These are phyloP conservation scores for Petrolisthes cinctipes DNA, from an alignment of 2,888 invertebrate species.

Conservation along the genomic window DNA sequence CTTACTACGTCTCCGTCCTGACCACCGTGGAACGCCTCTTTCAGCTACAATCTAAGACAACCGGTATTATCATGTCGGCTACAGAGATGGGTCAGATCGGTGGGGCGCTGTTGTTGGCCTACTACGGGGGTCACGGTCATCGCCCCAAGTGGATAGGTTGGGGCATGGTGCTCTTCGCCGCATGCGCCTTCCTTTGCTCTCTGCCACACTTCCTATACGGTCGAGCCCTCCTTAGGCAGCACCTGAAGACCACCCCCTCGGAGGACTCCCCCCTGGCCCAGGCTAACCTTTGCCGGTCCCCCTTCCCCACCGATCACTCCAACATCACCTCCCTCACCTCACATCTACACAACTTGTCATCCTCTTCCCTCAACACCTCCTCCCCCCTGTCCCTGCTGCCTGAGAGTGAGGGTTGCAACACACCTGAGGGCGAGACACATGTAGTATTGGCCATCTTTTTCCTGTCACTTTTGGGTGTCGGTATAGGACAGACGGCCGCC, in stretches of 20 bases:
- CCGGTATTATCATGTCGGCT: constrained; percentile 88
- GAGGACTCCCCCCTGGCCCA: constrained; percentile 59
- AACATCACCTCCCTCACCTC: constrained; percentile 12
- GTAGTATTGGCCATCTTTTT: constrained; percentile 89
- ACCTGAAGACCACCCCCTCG: constrained; percentile 78
- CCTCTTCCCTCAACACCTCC: background rate
- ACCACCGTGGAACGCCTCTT: constrained; percentile 93
- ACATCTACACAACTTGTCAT: constrained; percentile 31
- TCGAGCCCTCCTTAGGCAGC: constrained; percentile 78
- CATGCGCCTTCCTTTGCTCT: constrained; percentile 87
- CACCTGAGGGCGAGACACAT: constrained; percentile 35
- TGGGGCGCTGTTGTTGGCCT: constrained; percentile 87
- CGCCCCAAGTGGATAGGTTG: constrained; percentile 93
- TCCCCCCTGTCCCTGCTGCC: too few relatives aligned
- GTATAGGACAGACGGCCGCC: constrained; percentile 92
- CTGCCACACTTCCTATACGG: constrained; percentile 89
- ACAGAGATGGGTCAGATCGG: constrained; percentile 94
- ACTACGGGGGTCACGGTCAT: constrained; percentile 91
- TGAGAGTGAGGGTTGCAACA: background rate
- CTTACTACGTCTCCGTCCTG: constrained; percentile 93
- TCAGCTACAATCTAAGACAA: constrained; percentile 91
- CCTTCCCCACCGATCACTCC: background rate
- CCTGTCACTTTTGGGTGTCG: constrained; percentile 86
- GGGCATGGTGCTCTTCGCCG: constrained; percentile 89
- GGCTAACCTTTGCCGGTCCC: constrained; percentile 65